These are phyloP conservation scores for Coracopsis vasa DNA, from an alignment of 2,113 vertebrate genomes.

Conservation along the genomic window DNA sequence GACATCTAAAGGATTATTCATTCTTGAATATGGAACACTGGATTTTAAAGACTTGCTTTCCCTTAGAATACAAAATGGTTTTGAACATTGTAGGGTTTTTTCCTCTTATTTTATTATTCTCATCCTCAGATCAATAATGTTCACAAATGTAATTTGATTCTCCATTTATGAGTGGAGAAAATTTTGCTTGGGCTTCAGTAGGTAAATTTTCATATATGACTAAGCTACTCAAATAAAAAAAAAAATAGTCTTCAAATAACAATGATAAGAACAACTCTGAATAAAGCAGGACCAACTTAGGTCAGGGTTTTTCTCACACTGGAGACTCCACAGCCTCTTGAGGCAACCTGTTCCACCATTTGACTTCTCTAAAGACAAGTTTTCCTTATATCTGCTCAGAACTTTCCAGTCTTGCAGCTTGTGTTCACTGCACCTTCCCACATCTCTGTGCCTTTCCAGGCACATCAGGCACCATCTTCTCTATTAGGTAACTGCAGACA, in stretches of 20 bases:
- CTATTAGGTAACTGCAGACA: not conserved
- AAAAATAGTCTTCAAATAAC: not conserved
- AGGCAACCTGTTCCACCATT: not conserved
- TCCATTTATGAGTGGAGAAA: not conserved
- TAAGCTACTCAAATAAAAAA: not conserved
- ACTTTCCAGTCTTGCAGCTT: not conserved
- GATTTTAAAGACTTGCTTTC: not conserved
- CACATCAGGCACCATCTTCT: not conserved
- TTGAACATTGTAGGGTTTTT: not conserved
- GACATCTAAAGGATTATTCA: not conserved
- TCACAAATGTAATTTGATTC: not conserved
- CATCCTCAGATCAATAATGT: not conserved
- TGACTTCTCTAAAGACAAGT: not conserved
- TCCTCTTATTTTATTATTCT: not conserved
- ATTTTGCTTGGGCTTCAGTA: not conserved
- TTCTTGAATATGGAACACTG: not conserved
- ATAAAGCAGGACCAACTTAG: not conserved
- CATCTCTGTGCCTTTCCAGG: not conserved
- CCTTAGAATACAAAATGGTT: not conserved
- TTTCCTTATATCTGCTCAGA: not conserved
- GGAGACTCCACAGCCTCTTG: not conserved
- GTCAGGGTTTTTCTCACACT: not conserved
- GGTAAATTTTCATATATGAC: not conserved
- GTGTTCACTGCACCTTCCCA: not conserved
- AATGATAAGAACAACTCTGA: not conserved